phyloP scores from a whole-genome alignment of 2,797 vertebrate species.

The Cyclura pinguis region DNA sequence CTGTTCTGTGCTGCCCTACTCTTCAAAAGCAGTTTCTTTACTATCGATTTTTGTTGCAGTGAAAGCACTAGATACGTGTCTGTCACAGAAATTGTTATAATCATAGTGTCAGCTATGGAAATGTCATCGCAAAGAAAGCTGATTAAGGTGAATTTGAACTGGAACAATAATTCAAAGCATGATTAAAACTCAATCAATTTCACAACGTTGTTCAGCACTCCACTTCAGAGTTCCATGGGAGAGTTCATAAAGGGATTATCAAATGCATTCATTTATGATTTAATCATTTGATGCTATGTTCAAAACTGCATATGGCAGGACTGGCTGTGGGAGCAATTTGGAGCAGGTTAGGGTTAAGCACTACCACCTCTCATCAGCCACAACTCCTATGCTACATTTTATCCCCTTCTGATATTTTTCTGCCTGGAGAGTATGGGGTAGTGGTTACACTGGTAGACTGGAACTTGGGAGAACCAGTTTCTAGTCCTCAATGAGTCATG shows the following conservation, averaged over 20 bases:
- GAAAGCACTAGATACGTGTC: not conserved
- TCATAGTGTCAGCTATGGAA: conserved; percentile 19
- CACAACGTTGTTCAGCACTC: not conserved
- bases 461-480: not conserved
- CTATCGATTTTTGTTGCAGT: not conserved
- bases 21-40: not conserved
- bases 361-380: not conserved
- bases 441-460: not conserved
- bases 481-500: too few species aligned
- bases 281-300: not conserved
- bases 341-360: not conserved
- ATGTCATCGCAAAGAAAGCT: conserved; percentile 7
- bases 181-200: conserved; percentile 22
- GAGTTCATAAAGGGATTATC: conserved; percentile 4
- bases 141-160: conserved; percentile 17
- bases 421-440: not conserved
- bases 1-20: not conserved
- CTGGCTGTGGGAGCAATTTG: not conserved
- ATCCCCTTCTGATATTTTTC: not conserved
- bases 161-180: conserved; percentile 3
- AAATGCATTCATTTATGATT: not conserved
- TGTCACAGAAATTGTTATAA: conserved; percentile 29
- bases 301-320: not conserved
- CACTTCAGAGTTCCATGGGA: not conserved
- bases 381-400: not conserved